Conservation (phyloP, 2,888 invertebrate species). For the Sycophila texana region DNA sequence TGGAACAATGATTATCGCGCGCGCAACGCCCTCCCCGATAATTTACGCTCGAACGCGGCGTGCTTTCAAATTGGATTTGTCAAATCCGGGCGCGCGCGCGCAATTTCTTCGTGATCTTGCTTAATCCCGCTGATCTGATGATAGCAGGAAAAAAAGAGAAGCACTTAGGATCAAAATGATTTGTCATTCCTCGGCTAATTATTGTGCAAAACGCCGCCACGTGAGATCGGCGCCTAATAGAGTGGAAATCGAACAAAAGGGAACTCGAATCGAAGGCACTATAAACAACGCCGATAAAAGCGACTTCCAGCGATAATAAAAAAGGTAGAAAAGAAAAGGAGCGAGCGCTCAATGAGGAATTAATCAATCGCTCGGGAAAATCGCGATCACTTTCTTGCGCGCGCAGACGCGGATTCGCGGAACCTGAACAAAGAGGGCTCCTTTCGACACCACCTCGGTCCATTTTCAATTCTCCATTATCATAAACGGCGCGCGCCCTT, state of each 20-base stretch:
- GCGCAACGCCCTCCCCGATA: background rate
- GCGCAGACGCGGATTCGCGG: conserved; percentile 6
- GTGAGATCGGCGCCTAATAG: too few relatives aligned
- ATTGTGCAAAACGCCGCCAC: too few relatives aligned
- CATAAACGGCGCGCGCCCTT: background rate
- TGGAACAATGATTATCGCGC: background rate
- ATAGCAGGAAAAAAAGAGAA: too few relatives aligned
- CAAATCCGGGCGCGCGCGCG: too few relatives aligned
- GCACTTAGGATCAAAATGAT: too few relatives aligned
- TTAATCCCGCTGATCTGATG: too few relatives aligned
- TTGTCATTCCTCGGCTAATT: too few relatives aligned
- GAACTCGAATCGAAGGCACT: too few relatives aligned
- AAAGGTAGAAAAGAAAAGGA: background rate
- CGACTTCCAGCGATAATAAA: background rate
- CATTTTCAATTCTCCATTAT: conserved; percentile 6
- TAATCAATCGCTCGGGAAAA: background rate
- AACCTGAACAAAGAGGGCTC: conserved; percentile 15
- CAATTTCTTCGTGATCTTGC: too few relatives aligned
- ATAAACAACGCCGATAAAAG: too few relatives aligned
- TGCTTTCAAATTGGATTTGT: too few relatives aligned
- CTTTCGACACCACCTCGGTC: background rate
- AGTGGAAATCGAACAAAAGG: too few relatives aligned
- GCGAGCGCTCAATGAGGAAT: background rate
- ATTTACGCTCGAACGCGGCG: background rate
- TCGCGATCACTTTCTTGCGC: background rate